Conservation (phyloP, 2,113 vertebrate genomes). For the Carassius carassius region DNA sequence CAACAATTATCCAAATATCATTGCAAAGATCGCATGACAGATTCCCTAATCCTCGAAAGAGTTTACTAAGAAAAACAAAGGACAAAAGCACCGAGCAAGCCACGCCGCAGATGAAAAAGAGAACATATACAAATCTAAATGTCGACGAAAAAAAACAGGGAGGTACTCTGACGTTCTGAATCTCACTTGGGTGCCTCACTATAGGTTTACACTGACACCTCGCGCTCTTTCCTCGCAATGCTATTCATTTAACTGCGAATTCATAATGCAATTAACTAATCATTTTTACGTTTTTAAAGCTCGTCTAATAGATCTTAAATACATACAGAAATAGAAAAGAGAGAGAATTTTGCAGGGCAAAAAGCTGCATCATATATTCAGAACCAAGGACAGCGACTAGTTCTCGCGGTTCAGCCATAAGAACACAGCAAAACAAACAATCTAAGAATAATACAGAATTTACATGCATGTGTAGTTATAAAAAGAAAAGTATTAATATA, state of each 20-base stretch:
- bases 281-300: neutral
- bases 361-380: neutral
- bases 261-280: neutral
- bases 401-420: neutral
- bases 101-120: too few relatives aligned
- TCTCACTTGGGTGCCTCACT: neutral
- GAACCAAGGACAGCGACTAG: constrained; percentile 16
- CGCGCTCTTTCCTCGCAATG: constrained; percentile 12
- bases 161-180: neutral
- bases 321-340: neutral
- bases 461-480: neutral
- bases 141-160: neutral
- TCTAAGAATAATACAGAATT: neutral
- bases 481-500: too few relatives aligned
- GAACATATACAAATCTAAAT: neutral
- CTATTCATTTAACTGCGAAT: neutral
- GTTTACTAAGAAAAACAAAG: neutral
- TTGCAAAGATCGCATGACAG: neutral
- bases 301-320: neutral
- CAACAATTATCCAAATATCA: neutral
- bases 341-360: neutral
- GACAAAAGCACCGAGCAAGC: neutral
- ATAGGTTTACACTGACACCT: constrained; percentile 52
- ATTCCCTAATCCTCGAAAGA: neutral
- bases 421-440: neutral